Percentiles rank a stretch among this genome's conserved stretches.
Conservation (phyloP, 2,113 vertebrate genomes). For the Corydoras sp. region DNA sequence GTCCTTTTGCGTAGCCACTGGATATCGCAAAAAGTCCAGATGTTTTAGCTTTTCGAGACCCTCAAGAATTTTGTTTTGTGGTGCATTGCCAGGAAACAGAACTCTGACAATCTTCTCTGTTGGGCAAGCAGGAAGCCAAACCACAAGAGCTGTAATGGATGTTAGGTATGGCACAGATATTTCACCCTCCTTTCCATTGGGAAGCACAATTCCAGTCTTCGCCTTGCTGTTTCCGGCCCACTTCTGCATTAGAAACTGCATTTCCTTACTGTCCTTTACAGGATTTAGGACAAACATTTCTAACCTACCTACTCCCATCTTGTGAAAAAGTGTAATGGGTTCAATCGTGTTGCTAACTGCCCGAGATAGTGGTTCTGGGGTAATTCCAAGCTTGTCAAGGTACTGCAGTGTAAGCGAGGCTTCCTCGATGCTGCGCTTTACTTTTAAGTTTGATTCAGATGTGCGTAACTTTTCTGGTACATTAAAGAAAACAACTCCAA, state of each 20-base stretch:
- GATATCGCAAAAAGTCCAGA: constrained; percentile 89
- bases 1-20: constrained; percentile 77
- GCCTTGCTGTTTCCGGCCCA: constrained; percentile 98
- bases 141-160: constrained; percentile 90
- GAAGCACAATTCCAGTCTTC: constrained; percentile 89
- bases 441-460: constrained; percentile 88
- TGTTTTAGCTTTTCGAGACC: constrained; percentile 94
- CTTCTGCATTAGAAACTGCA: constrained; percentile 98
- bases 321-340: constrained; percentile 93
- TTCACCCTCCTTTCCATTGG: constrained; percentile 92
- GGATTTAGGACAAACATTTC: constrained; percentile 97
- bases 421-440: constrained; percentile 92
- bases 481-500: constrained; percentile 96
- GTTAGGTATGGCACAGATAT: constrained; percentile 97
- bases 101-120: constrained; percentile 92
- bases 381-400: constrained; percentile 83
- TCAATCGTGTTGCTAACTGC: constrained; percentile 88
- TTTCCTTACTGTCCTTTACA: constrained; percentile 49
- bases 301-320: constrained; percentile 93
- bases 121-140: constrained; percentile 92
- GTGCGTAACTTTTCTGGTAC: constrained; percentile 90
- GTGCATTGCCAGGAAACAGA: constrained; percentile 95
- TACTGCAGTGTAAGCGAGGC: constrained; percentile 90
- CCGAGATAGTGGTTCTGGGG: constrained; percentile 83
- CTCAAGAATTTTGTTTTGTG: constrained; percentile 96